Conservation (phyloP, 2,888 invertebrate species). For the Gisinianus flammeolus region DNA sequence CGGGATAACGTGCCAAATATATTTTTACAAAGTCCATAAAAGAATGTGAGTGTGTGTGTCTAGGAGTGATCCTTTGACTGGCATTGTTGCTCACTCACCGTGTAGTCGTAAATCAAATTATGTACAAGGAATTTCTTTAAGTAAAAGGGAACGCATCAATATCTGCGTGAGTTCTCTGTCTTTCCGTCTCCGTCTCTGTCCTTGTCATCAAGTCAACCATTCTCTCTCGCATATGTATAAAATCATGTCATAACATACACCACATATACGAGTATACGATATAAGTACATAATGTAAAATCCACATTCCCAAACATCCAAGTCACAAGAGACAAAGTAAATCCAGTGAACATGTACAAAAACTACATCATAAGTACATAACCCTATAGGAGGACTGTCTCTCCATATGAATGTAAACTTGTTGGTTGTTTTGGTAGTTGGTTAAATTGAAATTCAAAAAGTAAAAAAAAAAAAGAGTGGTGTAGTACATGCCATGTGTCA, state of each 20-base stretch:
- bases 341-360: neutral
- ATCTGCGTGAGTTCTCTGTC: slow-evolving; percentile 1
- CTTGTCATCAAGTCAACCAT: slow-evolving; percentile 25
- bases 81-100: slow-evolving; percentile 24
- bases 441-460: slow-evolving; percentile 16
- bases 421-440: no score
- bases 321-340: neutral
- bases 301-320: neutral
- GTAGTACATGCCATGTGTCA: slow-evolving; percentile 25
- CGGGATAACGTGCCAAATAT: slow-evolving; percentile 33
- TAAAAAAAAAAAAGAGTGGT: slow-evolving; percentile 10
- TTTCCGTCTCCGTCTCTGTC: neutral
- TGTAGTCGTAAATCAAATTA: slow-evolving; percentile 35
- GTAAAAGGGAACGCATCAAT: slow-evolving; percentile 26
- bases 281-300: no score
- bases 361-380: neutral
- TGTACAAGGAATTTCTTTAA: slow-evolving; percentile 13
- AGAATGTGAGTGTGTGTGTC: slow-evolving; percentile 2
- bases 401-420: neutral
- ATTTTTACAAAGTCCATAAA: slow-evolving; percentile 26
- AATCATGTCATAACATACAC: neutral
- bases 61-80: neutral
- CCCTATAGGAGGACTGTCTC: neutral
- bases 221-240: neutral
- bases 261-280: neutral